Percentiles rank a stretch among this genome's conserved stretches.
phyloP scores from a whole-genome alignment of 2,797 vertebrate species.

The Phrynocephalus forsythii region DNA sequence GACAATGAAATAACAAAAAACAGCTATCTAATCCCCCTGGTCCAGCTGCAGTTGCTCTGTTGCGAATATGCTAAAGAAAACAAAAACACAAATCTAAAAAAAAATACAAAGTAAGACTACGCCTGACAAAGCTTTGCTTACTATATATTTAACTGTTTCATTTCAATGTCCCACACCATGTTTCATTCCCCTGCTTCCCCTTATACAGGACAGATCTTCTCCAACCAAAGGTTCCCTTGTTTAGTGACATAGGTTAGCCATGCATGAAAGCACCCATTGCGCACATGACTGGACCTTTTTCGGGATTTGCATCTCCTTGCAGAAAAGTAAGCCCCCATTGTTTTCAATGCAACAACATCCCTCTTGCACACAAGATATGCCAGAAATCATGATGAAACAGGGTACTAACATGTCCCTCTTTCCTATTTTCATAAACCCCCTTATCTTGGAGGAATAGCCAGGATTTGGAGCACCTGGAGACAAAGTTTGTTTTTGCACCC shows the following conservation, averaged over 20 bases:
- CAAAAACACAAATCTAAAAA: conserved; percentile 32
- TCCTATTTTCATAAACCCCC: too few species aligned
- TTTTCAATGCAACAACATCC: too few species aligned
- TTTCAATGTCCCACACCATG: conserved; percentile 1
- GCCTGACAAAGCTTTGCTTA: conserved; percentile 22
- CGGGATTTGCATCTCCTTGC: too few species aligned
- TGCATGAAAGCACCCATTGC: not conserved
- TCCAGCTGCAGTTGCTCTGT: conserved; percentile 56
- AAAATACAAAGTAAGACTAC: not conserved
- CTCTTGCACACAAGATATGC: too few species aligned
- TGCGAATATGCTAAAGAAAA: conserved; percentile 44
- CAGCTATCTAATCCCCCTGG: conserved; percentile 49
- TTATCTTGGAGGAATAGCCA: too few species aligned
- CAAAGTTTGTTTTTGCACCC: too few species aligned
- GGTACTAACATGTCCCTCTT: too few species aligned
- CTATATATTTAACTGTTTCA: conserved; percentile 16
- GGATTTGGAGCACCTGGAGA: too few species aligned
- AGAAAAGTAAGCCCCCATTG: too few species aligned
- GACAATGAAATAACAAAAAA: conserved; percentile 50
- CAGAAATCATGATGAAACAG: too few species aligned
- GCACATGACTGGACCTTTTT: too few species aligned
- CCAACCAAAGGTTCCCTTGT: not conserved
- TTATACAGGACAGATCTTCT: not conserved
- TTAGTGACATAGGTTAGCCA: not conserved
- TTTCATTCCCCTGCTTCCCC: not conserved